Evolutionary conservation across 2,113 vertebrate species (phyloP), one percentile per base, ranked within the genome.

Genomic region (Microcebus murinus): DNA sequence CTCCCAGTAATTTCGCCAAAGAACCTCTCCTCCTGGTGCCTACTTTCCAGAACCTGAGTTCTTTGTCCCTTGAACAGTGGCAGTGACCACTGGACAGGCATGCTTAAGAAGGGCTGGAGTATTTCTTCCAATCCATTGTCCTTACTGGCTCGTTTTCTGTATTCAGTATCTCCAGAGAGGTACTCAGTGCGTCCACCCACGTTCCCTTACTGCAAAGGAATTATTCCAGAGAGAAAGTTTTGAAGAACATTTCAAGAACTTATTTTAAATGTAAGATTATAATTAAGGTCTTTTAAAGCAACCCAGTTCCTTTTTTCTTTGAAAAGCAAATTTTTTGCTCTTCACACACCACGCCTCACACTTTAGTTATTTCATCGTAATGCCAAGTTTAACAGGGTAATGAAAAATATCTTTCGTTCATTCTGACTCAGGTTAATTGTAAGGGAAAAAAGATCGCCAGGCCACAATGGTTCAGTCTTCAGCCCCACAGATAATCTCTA

Each of bases 51-150:
- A 87, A 29, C 1, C 0, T 63, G 89, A 94, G 67, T 48, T 96
- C 42, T 96, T 96, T 96, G 94, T 94, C 48, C 70, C 70, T 67
- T 12, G 77, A 27, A 55, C 31, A 42, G 80, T 79, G 57, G 48
- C 36, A 80, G 77, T 67, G 85, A 88, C 23, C 71, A 2, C 21
- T 0, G 17, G 57, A 18, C 45, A 84, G 57, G 31, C 18, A 1
- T 50, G 39, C 29, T 76, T 76, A 55, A 70, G 88, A 68, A 87
- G 87, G 63, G 17, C 31, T 29, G 4, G 0, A 55, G n/a, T 74
- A 90, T 77, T 45, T 57, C 59, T 92, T 89, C 63, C 45, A 80
- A 67, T 17, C 45, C 59, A 83, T 55, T 70, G 79, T 93, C 73
- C 70, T 94, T 84, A 76, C 42, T 84, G 20, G 85, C 17, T 74